Evolutionary conservation across 1,140 invertebrate species (phyloP).

Genomic region (Heliothis subflexa): DNA sequence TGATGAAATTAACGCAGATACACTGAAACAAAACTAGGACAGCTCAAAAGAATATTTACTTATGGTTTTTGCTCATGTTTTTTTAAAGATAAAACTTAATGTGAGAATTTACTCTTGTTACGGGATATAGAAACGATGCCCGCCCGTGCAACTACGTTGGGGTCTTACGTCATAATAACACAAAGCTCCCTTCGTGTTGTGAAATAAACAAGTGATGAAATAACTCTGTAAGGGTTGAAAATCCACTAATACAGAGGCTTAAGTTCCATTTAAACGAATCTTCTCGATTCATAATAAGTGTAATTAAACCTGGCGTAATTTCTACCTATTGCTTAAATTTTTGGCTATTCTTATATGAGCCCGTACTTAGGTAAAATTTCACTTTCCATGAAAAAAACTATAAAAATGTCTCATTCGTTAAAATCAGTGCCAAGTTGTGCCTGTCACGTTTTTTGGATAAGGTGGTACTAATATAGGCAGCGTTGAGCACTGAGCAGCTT

Average conservation of each 20-base stretch:
- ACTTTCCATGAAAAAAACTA: conserved; percentile 2
- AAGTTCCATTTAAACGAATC: too few species aligned
- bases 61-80: conserved; percentile 20
- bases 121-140: neutral
- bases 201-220: too few species aligned
- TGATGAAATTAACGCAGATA: conserved; percentile 51
- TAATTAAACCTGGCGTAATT: too few species aligned
- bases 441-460: neutral
- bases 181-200: too few species aligned
- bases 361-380: neutral
- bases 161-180: too few species aligned
- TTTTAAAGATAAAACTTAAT: neutral
- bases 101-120: neutral
- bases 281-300: too few species aligned
- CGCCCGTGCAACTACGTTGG: too few species aligned
- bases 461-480: neutral
- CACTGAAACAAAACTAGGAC: conserved; percentile 52
- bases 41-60: conserved; percentile 40
- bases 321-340: too few species aligned
- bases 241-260: too few species aligned
- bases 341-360: too few species aligned
- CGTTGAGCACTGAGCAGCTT: too few species aligned
- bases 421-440: conserved; percentile 17
- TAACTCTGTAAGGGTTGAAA: too few species aligned
- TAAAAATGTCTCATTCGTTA: neutral